Base-by-base conservation (phyloP, 2,888 invertebrate species). In the Autographa gamma region DNA sequence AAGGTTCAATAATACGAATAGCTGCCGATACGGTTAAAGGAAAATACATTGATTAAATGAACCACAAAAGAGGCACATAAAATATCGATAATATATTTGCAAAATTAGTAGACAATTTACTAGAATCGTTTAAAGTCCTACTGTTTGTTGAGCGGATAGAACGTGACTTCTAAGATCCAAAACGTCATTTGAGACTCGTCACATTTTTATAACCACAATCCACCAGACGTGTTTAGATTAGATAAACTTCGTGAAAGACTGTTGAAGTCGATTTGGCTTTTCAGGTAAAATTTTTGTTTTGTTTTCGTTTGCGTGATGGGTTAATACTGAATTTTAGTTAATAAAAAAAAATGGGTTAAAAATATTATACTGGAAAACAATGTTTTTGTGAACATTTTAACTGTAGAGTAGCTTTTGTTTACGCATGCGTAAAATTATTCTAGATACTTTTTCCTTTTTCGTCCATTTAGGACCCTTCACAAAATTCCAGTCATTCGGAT, bases 101-200 rank as follows among this genome's bases (percentile, higher is more conserved):
- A n/a, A n/a, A n/a, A n/a, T n/a, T n/a, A n/a, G n/a, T n/a, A n/a
- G n/a, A n/a, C n/a, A n/a, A n/a, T n/a, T n/a, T n/a, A n/a, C n/a
- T n/a, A n/a, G n/a, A n/a, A n/a, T n/a, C n/a, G 6, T 34, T 6
- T 7, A 34, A 34, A 34, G 8, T 34, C 34, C 8, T 34, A 8
- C 34, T 25, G 19, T 14, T 0, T 9, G 2, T 11, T 25, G 54
- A 25, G n/a, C 18, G n/a, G 14, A 19, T 14, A 14, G 11, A 18
- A 18, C 19, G n/a, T 52, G 14, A 38, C 18, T 63, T 19, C 14
- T 14, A 56, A 34, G 54, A 18, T 34, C 9, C 14, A 34, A 2
- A 70, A 62, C 66, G 54, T 69, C 73, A 68, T 68, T 70, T 70
- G 16, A 63, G 63, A 66, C 32, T 69, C 34, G 61, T 68, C 56